These are phyloP conservation scores for Trissolcus brochymenae DNA, from an alignment of 2,888 invertebrate genomes.

Conservation along the genomic window DNA sequence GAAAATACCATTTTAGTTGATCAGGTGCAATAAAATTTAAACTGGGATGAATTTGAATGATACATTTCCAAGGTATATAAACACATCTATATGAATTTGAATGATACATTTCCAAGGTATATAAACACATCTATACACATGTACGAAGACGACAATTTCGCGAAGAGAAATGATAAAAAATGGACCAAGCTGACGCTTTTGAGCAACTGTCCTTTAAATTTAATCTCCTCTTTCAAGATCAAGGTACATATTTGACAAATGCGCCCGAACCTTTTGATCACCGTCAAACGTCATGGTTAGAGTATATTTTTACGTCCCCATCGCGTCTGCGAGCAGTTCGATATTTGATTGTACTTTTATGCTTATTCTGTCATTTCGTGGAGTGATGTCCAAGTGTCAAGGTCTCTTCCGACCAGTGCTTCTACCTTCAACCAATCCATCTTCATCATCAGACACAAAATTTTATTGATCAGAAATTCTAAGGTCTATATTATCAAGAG, in stretches of 20 bases:
- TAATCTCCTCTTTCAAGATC: slow-evolving; percentile 29
- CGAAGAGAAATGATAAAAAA: not conserved
- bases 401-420: slow-evolving; percentile 11
- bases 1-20: too few species aligned
- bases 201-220: slow-evolving; percentile 2
- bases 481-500: too few species aligned
- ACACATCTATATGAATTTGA: too few species aligned
- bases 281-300: not conserved
- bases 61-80: too few species aligned
- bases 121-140: too few species aligned
- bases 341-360: slow-evolving; percentile 39
- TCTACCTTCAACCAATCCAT: slow-evolving; percentile 24
- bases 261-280: slow-evolving; percentile 4
- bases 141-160: too few species aligned
- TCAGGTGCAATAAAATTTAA: too few species aligned
- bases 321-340: slow-evolving; percentile 7
- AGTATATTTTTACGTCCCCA: slow-evolving; percentile 9
- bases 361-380: slow-evolving; percentile 28
- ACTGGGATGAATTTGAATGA: too few species aligned
- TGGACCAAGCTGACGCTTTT: not conserved
- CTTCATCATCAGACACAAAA: slow-evolving; percentile 4
- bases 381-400: slow-evolving; percentile 32
- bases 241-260: slow-evolving; percentile 35
- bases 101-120: too few species aligned
- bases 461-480: slow-evolving; percentile 10